phyloP scores from a whole-genome alignment of 2,888 invertebrate genomes.

The Nomada ferruginata region DNA sequence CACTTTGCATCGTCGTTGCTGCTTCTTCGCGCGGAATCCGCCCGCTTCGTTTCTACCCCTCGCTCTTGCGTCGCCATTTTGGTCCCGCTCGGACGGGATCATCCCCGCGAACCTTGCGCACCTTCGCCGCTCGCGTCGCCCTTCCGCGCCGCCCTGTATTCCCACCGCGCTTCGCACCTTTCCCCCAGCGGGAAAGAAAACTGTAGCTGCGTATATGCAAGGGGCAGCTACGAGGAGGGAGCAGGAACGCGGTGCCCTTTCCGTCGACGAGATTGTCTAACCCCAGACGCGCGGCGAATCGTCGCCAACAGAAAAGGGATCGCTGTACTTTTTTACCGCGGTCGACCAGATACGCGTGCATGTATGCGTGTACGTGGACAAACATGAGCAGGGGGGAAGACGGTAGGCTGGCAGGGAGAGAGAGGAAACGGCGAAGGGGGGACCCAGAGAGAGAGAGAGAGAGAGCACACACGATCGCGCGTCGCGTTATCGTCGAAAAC shows the following conservation, averaged over 20 bases:
- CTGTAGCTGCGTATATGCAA: background rate
- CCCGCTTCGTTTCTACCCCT: background rate
- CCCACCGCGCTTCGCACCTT: background rate
- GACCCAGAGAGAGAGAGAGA: background rate
- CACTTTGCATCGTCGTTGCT: background rate
- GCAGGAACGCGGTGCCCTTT: background rate
- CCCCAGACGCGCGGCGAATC: background rate
- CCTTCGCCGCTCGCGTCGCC: background rate
- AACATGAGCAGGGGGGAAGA: too few species aligned
- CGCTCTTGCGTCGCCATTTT: constrained; percentile 34
- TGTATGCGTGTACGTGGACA: too few species aligned
- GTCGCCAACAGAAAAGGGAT: constrained; percentile 18
- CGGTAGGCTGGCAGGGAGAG: background rate
- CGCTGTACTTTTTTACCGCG: constrained; percentile 30
- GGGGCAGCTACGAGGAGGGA: rapidly evolving
- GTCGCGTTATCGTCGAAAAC: constrained; percentile 70
- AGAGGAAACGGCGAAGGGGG: too few species aligned
- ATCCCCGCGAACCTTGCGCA: too few species aligned
- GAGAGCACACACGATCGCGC: background rate
- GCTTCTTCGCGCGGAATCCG: background rate
- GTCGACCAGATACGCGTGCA: background rate
- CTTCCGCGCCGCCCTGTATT: background rate
- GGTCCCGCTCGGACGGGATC: constrained; percentile 6
- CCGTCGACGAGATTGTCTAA: too few species aligned
- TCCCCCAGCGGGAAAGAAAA: background rate